Evolutionary conservation across 2,797 vertebrate genomes (phyloP).

Genomic region (Tolypeutes matacus): DNA sequence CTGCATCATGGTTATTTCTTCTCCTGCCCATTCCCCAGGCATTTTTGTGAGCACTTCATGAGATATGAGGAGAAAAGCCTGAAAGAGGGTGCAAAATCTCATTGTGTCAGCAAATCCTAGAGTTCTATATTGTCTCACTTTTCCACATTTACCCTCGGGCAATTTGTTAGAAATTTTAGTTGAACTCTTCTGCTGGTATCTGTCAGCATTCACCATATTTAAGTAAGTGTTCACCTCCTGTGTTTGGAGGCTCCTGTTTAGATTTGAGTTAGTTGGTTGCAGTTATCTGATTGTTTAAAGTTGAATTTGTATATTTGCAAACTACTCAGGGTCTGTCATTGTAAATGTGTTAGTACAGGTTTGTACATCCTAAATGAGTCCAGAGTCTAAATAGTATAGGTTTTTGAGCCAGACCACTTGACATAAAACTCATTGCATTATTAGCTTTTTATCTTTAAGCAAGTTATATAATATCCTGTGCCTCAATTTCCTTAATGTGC

Average conservation of each 20-base stretch:
- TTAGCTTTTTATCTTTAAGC: not conserved
- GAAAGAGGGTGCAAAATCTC: not conserved
- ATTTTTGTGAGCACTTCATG: not conserved
- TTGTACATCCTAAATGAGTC: not conserved
- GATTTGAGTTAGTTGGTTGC: not conserved
- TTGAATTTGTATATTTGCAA: not conserved
- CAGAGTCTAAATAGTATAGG: not conserved
- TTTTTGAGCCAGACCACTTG: not conserved
- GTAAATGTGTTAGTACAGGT: not conserved
- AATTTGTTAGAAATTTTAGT: not conserved
- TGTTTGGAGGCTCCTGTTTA: not conserved
- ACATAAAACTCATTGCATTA: not conserved
- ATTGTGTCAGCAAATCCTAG: not conserved
- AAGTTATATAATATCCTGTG: not conserved
- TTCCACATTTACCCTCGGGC: not conserved
- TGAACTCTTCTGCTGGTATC: not conserved
- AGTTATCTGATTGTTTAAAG: not conserved
- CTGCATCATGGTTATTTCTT: not conserved
- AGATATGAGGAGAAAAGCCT: not conserved
- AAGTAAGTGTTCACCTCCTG: not conserved
- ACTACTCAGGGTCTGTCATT: not conserved
- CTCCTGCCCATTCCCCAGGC: not conserved
- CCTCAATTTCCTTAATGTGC: not conserved
- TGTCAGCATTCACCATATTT: not conserved
- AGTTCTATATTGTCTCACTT: not conserved